Evolutionary conservation across 1,140 invertebrate genomes (phyloP).

Genomic region (Pentalonia nigronervosa): DNA sequence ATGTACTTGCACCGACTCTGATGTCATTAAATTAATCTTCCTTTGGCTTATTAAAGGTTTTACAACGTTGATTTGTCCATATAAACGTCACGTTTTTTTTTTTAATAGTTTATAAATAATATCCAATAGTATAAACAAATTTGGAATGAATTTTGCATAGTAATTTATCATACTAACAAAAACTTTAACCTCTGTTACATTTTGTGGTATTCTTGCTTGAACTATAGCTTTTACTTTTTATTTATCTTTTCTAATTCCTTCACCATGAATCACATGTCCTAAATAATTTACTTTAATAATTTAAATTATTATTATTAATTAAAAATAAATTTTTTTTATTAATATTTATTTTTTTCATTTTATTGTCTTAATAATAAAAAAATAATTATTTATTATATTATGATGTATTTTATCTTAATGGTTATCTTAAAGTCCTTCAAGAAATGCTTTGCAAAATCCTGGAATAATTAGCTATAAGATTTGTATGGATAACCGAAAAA

Average conservation of each 20-base stretch:
- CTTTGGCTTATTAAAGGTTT: not conserved
- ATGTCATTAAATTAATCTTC: not conserved
- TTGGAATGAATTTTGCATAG: not conserved
- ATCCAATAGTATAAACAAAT: not conserved
- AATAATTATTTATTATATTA: too few species aligned
- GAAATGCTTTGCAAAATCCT: too few species aligned
- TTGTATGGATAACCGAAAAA: too few species aligned
- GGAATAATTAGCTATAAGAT: too few species aligned
- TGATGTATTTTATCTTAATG: too few species aligned
- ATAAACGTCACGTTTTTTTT: not conserved
- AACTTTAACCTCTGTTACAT: not conserved
- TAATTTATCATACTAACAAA: not conserved
- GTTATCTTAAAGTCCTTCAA: too few species aligned
- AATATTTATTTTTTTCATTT: too few species aligned
- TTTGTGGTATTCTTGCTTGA: not conserved
- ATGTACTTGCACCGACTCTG: not conserved
- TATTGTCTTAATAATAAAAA: too few species aligned
- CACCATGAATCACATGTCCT: not conserved
- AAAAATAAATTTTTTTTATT: too few species aligned
- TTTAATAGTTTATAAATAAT: not conserved
- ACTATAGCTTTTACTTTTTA: not conserved
- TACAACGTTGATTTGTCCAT: not conserved
- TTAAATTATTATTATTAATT: too few species aligned
- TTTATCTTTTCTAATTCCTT: not conserved
- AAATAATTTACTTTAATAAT: conserved; percentile 1